A percentile compares a stretch with the other conserved stretches of the same genome.
These are phyloP conservation scores for Callaeas wilsoni DNA, from an alignment of 2,113 vertebrate genomes.

Conservation along the genomic window DNA sequence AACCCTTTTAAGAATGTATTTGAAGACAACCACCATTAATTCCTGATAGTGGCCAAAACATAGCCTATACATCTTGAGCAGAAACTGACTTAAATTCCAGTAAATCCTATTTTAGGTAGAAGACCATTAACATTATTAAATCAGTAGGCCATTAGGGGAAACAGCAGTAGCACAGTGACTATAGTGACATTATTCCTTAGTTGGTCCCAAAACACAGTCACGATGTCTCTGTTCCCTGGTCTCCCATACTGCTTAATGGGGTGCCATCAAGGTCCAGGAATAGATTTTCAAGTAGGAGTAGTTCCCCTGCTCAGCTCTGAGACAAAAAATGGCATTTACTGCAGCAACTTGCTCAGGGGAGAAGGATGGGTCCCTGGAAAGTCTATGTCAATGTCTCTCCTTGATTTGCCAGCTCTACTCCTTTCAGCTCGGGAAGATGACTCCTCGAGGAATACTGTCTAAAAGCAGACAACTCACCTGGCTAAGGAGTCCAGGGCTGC, in stretches of 20 bases:
- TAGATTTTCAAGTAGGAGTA: neutral
- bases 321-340: neutral
- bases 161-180: neutral
- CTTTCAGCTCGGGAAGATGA: neutral
- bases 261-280: neutral
- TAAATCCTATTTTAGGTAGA: slow-evolving; percentile 4
- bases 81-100: neutral
- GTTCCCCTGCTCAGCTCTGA: neutral
- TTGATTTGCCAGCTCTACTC: neutral
- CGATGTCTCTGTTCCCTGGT: neutral
- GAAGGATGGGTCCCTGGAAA: neutral
- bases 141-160: slow-evolving; percentile 14
- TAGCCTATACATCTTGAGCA: neutral
- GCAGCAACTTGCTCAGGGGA: neutral
- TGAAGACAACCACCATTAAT: neutral
- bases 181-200: neutral
- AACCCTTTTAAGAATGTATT: neutral
- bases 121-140: slow-evolving; percentile 30
- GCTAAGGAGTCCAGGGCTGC: neutral
- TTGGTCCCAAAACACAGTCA: neutral
- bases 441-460: neutral
- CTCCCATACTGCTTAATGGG: neutral
- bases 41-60: neutral
- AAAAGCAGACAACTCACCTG: neutral
- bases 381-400: neutral